Percentiles rank a stretch among this genome's conserved stretches.
Evolutionary conservation across 2,797 vertebrate species (phyloP).

Genomic region (Crenichthys baileyi): DNA sequence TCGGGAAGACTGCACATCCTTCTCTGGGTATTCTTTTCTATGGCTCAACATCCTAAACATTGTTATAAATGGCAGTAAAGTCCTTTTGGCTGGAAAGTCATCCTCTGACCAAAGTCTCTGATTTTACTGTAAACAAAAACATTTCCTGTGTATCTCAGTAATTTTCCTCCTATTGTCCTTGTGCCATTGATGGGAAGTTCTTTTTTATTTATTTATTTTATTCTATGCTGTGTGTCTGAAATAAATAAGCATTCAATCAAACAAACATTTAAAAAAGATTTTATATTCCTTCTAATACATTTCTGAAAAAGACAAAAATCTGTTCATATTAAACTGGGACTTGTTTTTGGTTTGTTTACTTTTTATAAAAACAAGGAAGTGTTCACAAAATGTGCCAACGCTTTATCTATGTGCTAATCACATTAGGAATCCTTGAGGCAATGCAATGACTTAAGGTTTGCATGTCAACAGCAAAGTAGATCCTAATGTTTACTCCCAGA

Average conservation of each 20-base stretch:
- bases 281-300: neutral
- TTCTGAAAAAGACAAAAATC: neutral
- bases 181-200: slow-evolving; percentile 42
- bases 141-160: slow-evolving; percentile 62
- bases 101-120: slow-evolving; percentile 45
- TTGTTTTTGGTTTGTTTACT: neutral
- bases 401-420: neutral
- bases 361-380: neutral
- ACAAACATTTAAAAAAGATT: slow-evolving; percentile 9
- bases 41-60: slow-evolving; percentile 49
- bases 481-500: slow-evolving; percentile 42
- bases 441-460: slow-evolving; percentile 19
- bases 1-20: slow-evolving; percentile 39
- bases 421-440: neutral
- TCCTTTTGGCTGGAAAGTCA: slow-evolving; percentile 37
- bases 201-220: slow-evolving; percentile 17
- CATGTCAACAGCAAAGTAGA: slow-evolving; percentile 20
- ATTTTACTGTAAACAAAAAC: slow-evolving; percentile 74
- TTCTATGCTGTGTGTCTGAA: slow-evolving; percentile 34
- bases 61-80: slow-evolving; percentile 44
- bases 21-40: slow-evolving; percentile 55
- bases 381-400: neutral
- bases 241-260: slow-evolving; percentile 24
- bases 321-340: neutral
- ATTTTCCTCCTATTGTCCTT: slow-evolving; percentile 77